Percentiles rank a stretch among this genome's conserved stretches.
phyloP scores from a whole-genome alignment of 2,888 invertebrate genomes.

The Drosophila putrida region DNA sequence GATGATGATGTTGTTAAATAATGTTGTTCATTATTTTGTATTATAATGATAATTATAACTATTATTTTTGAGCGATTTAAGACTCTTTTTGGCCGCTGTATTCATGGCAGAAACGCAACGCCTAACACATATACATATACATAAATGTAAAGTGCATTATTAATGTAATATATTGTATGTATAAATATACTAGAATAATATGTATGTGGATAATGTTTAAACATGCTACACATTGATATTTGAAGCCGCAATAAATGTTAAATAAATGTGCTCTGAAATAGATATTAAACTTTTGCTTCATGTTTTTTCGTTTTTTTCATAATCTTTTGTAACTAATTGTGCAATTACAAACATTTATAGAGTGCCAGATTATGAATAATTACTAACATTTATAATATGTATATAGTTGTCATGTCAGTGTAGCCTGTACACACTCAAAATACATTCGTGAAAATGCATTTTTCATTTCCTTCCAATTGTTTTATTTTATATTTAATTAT shows the following conservation, averaged over 20 bases:
- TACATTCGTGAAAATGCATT: slow-evolving; percentile 1
- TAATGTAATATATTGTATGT: slow-evolving; percentile 17
- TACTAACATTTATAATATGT: slow-evolving; percentile 45
- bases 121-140: slow-evolving; percentile 80
- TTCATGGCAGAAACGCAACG: slow-evolving; percentile 80
- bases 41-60: slow-evolving; percentile 33
- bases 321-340: slow-evolving; percentile 48
- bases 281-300: slow-evolving; percentile 44
- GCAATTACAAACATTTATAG: slow-evolving; percentile 64
- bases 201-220: slow-evolving; percentile 54
- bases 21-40: slow-evolving; percentile 28
- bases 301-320: slow-evolving; percentile 25
- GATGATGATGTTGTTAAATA: slow-evolving; percentile 62
- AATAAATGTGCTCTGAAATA: slow-evolving; percentile 78
- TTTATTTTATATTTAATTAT: slow-evolving; percentile 79
- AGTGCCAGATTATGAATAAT: slow-evolving; percentile 53
- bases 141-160: slow-evolving; percentile 72
- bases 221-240: slow-evolving; percentile 79
- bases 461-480: slow-evolving; percentile 29
- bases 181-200: slow-evolving; percentile 29
- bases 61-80: slow-evolving; percentile 25
- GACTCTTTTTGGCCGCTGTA: slow-evolving; percentile 56
- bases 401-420: slow-evolving; percentile 28
- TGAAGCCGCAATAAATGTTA: slow-evolving; percentile 70
- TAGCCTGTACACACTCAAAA: slow-evolving; percentile 53